Conservation (phyloP, 2,113 vertebrate genomes). For the Typhlomys cinereus region DNA sequence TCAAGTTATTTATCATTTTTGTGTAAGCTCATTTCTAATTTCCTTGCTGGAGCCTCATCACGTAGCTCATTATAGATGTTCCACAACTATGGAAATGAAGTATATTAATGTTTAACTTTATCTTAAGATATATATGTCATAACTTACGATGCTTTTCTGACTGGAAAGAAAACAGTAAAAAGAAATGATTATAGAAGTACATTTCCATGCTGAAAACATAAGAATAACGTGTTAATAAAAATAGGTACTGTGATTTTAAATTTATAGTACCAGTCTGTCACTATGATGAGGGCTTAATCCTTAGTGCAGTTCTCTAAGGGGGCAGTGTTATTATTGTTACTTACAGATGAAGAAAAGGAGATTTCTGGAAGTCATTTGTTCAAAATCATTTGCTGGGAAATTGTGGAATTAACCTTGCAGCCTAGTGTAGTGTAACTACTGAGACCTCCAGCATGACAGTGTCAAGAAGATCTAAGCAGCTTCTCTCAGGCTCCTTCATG, state of each 20-base stretch:
- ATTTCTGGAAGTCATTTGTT: neutral
- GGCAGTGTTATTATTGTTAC: neutral
- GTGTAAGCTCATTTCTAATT: slow-evolving; percentile 1
- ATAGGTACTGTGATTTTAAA: neutral
- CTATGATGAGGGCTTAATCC: neutral
- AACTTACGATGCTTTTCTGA: neutral
- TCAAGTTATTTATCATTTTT: neutral
- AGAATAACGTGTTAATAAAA: neutral
- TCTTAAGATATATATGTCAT: neutral
- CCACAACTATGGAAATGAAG: neutral
- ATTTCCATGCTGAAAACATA: neutral
- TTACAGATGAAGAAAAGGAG: slow-evolving; percentile 29
- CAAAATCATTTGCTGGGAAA: neutral
- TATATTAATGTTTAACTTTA: neutral
- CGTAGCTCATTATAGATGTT: neutral
- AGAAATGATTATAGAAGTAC: neutral
- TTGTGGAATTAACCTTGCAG: neutral
- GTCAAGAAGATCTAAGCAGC: neutral
- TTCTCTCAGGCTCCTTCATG: neutral
- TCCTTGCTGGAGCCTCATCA: neutral
- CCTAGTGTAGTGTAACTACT: neutral
- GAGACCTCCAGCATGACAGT: neutral
- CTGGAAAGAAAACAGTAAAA: neutral
- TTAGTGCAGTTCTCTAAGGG: neutral
- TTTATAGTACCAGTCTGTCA: neutral